These are phyloP conservation scores for Eptesicus fuscus DNA, from an alignment of 2,113 vertebrate species.

Conservation along the genomic window DNA sequence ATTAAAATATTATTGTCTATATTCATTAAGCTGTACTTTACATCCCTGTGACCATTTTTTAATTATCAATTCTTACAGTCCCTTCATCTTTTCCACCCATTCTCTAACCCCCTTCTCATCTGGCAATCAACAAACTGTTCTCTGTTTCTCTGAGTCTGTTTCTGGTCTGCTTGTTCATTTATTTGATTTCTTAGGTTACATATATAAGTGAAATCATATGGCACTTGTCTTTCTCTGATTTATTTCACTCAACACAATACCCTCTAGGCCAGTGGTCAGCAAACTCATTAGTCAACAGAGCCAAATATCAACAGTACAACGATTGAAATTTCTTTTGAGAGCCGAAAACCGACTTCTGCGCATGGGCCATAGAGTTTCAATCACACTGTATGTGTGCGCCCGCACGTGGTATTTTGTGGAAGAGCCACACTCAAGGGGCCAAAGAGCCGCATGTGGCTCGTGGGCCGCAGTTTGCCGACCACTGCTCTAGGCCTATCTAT, in stretches of 20 bases:
- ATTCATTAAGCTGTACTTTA: not conserved
- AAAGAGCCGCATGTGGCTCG: too few species aligned
- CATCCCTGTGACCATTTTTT: not conserved
- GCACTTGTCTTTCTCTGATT: not conserved
- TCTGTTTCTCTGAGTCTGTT: not conserved
- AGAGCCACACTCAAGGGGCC: too few species aligned
- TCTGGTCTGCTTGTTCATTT: not conserved
- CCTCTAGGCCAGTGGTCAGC: not conserved
- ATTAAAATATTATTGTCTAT: not conserved
- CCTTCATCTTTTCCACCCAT: not conserved
- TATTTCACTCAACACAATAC: not conserved
- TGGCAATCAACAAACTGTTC: not conserved
- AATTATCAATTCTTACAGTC: not conserved
- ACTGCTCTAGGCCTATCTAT: not conserved
- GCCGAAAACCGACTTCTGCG: too few species aligned
- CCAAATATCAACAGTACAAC: too few species aligned
- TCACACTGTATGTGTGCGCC: too few species aligned
- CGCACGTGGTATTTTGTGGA: too few species aligned
- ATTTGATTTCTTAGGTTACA: not conserved
- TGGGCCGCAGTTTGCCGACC: too few species aligned
- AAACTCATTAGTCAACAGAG: too few species aligned
- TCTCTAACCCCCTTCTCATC: too few species aligned
- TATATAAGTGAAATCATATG: not conserved
- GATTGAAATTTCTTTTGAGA: too few species aligned
- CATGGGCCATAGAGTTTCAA: too few species aligned